Base-by-base conservation (phyloP, 2,113 vertebrate species). In the Chionodraco myersi region DNA sequence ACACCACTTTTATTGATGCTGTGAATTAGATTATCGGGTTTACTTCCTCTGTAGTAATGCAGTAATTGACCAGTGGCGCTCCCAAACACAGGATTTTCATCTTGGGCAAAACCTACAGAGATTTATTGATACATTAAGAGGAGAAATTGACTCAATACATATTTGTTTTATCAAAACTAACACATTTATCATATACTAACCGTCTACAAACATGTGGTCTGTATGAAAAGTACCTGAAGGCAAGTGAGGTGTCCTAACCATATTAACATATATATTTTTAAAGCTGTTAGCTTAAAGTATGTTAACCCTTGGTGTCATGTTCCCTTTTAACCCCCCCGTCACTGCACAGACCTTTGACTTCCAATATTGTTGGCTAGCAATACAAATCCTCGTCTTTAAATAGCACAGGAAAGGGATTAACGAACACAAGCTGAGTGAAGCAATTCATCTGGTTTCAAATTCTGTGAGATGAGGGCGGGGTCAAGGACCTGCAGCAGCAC, bases 321-420 rank as follows among this genome's bases (percentile, higher is more conserved):
- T 79, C 57, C 41, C 41, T 71, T 73, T 63, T 16, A 61, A 23
- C 60, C 44, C 48, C 48, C 30, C 16, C 30, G 3, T 41, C 30
- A 74, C 60, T 13, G 56, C 30, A 26, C 49, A 77, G 51, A 74
- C 62, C 72, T 60, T 45, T 62, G 18, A 67, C 62, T 69, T 10
- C 34, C 18, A 30, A 80, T 70, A 70, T 63, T 64, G 80, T 54
- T 56, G 13, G 54, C 34, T 49, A 53, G 66, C 72, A 79, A 85
- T 84, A 77, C 77, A 90, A 91, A 93, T 91, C 89, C 88, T 51
- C 18, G 11, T 59, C 88, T 15, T 83, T 63, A 90, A 91, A 92
- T 88, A 91, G 87, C 44, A 59, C 64, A 75, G 69, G 79, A 64
- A 65, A 66, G 61, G 77, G 89, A 82, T 91, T 89, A 88, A 52